Percentiles rank a stretch among this genome's conserved stretches.
Conservation (phyloP, 2,888 invertebrate genomes). For the Gisinianus flammeolus region DNA sequence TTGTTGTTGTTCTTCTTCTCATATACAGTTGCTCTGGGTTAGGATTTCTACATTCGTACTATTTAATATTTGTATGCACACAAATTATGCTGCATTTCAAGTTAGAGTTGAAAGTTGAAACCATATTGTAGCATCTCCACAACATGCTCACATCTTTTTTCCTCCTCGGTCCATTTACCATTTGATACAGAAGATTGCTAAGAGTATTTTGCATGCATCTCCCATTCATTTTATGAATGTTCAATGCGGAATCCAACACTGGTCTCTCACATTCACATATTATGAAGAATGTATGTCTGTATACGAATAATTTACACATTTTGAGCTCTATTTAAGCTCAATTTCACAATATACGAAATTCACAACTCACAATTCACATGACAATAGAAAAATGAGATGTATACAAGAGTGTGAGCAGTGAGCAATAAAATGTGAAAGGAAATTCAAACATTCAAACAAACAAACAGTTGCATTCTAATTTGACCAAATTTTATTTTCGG, state of each 20-base stretch:
- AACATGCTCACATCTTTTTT: background rate
- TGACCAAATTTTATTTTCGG: too few relatives aligned
- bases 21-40: too few relatives aligned
- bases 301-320: background rate
- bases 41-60: background rate
- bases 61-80: background rate
- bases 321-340: background rate
- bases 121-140: background rate
- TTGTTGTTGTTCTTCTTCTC: too few relatives aligned
- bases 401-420: too few relatives aligned
- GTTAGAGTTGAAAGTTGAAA: background rate
- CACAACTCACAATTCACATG: background rate
- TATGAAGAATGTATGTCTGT: background rate
- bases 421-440: too few relatives aligned
- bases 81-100: background rate
- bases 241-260: background rate
- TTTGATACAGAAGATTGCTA: constrained; percentile 7
- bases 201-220: constrained; percentile 1
- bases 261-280: background rate
- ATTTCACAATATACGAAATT: background rate
- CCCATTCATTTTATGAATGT: background rate
- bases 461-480: too few relatives aligned
- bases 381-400: too few relatives aligned
- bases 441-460: too few relatives aligned
- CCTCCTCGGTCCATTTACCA: constrained; percentile 2